Evolutionary conservation across 1,140 invertebrate species (phyloP).

Genomic region (Vanessa tameamea): DNA sequence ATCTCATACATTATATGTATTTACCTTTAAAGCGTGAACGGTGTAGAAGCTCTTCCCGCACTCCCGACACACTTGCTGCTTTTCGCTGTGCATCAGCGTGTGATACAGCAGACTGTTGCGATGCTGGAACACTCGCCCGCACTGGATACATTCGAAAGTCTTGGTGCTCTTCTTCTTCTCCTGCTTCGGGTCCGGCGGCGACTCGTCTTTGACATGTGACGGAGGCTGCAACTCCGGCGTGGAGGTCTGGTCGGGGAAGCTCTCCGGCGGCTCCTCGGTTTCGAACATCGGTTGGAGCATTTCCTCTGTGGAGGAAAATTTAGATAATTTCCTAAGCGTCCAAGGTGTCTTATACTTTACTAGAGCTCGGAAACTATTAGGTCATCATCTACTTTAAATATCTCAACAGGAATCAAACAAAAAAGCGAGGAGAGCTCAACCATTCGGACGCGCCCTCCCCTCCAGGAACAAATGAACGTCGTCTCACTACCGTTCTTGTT

Average conservation of each 20-base stretch:
- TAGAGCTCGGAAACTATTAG: too few relatives aligned
- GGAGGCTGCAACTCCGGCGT: background rate
- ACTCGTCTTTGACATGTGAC: constrained; percentile 10
- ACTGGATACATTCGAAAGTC: constrained; percentile 78
- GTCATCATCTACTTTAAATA: too few relatives aligned
- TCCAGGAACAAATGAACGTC: too few relatives aligned
- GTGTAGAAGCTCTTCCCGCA: constrained; percentile 92
- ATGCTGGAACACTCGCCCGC: constrained; percentile 88
- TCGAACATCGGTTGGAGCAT: constrained; percentile 70
- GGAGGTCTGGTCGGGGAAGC: constrained; percentile 49
- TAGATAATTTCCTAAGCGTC: background rate
- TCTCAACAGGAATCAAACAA: too few relatives aligned
- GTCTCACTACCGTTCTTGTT: background rate
- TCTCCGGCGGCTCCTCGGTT: constrained; percentile 61
- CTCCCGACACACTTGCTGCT: constrained; percentile 89
- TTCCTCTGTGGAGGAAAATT: constrained; percentile 52
- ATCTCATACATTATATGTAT: background rate
- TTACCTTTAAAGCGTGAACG: constrained; percentile 87
- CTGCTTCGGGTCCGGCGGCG: constrained; percentile 1
- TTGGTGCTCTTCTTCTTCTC: constrained; percentile 62
- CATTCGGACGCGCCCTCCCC: too few relatives aligned
- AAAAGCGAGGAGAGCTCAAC: too few relatives aligned
- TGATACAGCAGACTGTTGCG: constrained; percentile 93
- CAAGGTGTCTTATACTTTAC: background rate
- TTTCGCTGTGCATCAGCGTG: constrained; percentile 88